These are phyloP conservation scores for Charadrius vociferus DNA, from an alignment of 2,113 vertebrate genomes.

Conservation along the genomic window DNA sequence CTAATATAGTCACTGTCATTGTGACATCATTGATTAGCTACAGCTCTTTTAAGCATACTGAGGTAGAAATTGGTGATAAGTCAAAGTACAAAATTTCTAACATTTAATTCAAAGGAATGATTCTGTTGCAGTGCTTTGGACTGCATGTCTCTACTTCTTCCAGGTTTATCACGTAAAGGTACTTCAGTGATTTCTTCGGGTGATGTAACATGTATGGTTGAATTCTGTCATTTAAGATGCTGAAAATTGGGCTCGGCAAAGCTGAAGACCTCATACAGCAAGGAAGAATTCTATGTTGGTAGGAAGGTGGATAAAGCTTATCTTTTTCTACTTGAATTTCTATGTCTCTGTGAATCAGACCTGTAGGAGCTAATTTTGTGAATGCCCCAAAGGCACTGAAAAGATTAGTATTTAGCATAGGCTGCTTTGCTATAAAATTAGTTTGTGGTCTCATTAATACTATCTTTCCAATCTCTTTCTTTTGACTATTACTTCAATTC, in stretches of 20 bases:
- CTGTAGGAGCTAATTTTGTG: background rate
- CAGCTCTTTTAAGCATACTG: background rate
- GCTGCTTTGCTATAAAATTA: background rate
- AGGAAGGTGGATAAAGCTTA: background rate
- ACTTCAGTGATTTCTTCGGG: background rate
- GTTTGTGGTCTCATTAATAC: background rate
- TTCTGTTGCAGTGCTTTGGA: background rate
- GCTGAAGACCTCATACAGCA: background rate
- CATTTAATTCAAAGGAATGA: background rate
- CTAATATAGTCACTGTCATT: background rate
- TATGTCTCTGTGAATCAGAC: background rate
- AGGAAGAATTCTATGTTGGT: background rate
- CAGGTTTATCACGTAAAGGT: background rate
- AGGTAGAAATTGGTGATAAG: background rate
- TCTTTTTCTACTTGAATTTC: background rate
- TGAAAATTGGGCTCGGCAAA: background rate
- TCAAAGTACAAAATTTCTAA: background rate
- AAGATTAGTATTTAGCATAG: background rate
- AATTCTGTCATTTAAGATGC: background rate
- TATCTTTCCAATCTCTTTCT: background rate
- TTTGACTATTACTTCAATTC: background rate
- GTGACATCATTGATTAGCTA: background rate
- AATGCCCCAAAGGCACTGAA: background rate
- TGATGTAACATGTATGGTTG: background rate
- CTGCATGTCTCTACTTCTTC: background rate